phyloP scores from a whole-genome alignment of 2,888 invertebrate species.

The Oxycera nigricornis region DNA sequence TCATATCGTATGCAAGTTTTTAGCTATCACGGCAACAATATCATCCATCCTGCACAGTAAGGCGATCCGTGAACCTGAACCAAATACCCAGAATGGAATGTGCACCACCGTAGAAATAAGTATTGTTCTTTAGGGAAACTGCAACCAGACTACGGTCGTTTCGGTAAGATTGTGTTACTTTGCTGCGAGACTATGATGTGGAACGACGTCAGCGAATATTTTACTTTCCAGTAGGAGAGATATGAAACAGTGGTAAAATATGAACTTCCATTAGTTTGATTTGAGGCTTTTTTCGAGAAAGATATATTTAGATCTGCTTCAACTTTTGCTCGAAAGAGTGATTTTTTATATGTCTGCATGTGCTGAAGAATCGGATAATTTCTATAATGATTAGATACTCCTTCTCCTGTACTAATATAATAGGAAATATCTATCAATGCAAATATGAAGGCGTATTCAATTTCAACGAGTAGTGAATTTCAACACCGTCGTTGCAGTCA shows the following conservation, averaged over 20 bases:
- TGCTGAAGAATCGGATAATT: too few relatives aligned
- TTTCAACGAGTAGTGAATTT: conserved; percentile 19
- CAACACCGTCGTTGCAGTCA: conserved; percentile 26
- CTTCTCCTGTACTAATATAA: too few relatives aligned
- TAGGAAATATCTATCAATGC: not conserved
- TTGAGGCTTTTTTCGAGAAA: too few relatives aligned
- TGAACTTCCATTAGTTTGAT: too few relatives aligned
- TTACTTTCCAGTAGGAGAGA: not conserved
- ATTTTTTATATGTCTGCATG: too few relatives aligned
- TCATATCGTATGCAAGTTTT: conserved; percentile 2
- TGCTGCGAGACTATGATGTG: not conserved
- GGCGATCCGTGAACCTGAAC: conserved; percentile 29
- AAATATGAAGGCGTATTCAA: not conserved
- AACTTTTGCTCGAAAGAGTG: too few relatives aligned
- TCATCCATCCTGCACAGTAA: not conserved
- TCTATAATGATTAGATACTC: too few relatives aligned
- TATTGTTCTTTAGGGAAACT: not conserved
- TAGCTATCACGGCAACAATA: not conserved
- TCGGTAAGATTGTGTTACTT: not conserved
- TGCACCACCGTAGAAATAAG: not conserved
- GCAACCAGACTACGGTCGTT: not conserved
- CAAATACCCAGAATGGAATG: conserved; percentile 22
- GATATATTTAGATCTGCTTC: too few relatives aligned
- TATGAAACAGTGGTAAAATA: too few relatives aligned
- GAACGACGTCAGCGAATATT: not conserved